These are phyloP conservation scores for Hyperoodon ampullatus DNA, from an alignment of 2,113 vertebrate species.

Conservation along the genomic window DNA sequence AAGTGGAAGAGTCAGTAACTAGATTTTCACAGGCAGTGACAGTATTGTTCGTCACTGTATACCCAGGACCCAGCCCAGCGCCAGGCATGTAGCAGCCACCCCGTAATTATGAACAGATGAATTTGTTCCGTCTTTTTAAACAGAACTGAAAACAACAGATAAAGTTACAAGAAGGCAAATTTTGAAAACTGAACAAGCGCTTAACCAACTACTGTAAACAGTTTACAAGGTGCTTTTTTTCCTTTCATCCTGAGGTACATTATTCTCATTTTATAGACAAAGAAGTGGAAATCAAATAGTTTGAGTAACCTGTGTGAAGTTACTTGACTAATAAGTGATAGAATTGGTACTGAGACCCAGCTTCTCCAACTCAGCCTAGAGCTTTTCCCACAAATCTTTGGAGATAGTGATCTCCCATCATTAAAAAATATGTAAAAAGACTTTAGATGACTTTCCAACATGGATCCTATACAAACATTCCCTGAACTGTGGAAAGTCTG, in stretches of 20 bases:
- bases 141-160: constrained; percentile 9
- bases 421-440: neutral
- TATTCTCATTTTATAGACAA: neutral
- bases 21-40: neutral
- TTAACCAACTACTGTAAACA: neutral
- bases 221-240: neutral
- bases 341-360: neutral
- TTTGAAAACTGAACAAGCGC: neutral
- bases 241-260: neutral
- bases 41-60: neutral
- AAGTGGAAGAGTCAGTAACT: neutral
- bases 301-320: neutral
- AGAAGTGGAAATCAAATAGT: neutral
- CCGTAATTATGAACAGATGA: neutral
- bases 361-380: neutral
- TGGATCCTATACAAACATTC: neutral
- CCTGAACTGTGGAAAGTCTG: neutral
- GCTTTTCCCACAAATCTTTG: neutral
- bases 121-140: neutral
- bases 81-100: neutral
- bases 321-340: neutral
- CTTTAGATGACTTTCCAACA: neutral
- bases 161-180: constrained; percentile 4
- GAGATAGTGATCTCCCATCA: neutral
- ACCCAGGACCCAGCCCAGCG: neutral